Conservation (phyloP, 1,140 invertebrate genomes). For the Bombus waltoni region DNA sequence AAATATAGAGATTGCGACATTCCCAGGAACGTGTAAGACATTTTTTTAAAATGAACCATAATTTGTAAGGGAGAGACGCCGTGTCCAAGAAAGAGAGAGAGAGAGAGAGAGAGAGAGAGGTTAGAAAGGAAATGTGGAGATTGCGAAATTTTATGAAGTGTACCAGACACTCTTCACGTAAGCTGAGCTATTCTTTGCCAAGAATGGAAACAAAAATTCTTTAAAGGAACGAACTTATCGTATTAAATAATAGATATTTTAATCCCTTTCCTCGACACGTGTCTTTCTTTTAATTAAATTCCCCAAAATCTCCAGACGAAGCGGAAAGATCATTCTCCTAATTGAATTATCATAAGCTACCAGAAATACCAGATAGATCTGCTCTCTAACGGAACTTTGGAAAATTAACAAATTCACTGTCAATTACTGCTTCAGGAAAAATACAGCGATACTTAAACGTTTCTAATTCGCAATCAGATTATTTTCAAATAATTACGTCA, state of each 20-base stretch:
- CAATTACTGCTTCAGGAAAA: not conserved
- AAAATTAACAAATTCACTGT: not conserved
- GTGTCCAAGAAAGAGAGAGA: not conserved
- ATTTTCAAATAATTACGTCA: not conserved
- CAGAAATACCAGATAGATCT: not conserved
- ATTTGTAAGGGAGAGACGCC: conserved; percentile 7
- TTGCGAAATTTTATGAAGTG: conserved; percentile 40
- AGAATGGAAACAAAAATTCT: not conserved
- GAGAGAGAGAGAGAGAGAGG: not conserved
- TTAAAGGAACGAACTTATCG: not conserved
- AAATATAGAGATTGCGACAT: conserved; percentile 43
- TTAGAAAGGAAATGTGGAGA: conserved; percentile 28
- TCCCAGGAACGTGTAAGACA: conserved; percentile 1
- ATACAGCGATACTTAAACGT: not conserved
- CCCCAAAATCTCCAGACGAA: not conserved
- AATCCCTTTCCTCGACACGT: not conserved
- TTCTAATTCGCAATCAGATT: no score
- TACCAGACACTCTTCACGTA: not conserved
- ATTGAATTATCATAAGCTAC: not conserved
- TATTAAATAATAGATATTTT: not conserved
- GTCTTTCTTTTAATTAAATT: not conserved
- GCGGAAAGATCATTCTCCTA: not conserved
- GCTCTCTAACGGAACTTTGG: not conserved
- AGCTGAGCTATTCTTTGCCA: not conserved
- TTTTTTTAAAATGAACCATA: conserved; percentile 18